phyloP scores from a whole-genome alignment of 2,113 vertebrate species.

The Sander lucioperca region DNA sequence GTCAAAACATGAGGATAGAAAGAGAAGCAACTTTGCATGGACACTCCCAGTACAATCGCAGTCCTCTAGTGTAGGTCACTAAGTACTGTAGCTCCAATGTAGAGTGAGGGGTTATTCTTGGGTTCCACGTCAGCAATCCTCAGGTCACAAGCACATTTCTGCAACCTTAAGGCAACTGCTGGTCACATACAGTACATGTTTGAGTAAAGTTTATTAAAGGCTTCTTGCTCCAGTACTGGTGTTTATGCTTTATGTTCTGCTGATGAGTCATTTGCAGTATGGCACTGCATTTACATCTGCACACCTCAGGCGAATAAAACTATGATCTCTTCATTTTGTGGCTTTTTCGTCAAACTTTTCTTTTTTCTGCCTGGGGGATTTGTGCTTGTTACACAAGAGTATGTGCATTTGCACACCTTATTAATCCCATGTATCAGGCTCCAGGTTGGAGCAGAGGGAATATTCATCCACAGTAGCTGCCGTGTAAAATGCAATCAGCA shows the following conservation, averaged over 20 bases:
- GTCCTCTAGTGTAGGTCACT: slow-evolving; percentile 24
- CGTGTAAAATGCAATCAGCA: slow-evolving; percentile 48
- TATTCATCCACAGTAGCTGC: slow-evolving; percentile 5
- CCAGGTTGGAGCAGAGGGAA: slow-evolving; percentile 31
- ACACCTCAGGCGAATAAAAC: slow-evolving; percentile 13
- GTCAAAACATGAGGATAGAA: neutral
- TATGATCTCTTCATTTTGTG: neutral
- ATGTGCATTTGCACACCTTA: slow-evolving; percentile 21
- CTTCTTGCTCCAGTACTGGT: slow-evolving; percentile 26
- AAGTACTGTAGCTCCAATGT: neutral
- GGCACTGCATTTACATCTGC: slow-evolving; percentile 17
- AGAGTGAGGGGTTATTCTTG: slow-evolving; percentile 1
- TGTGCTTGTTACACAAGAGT: neutral
- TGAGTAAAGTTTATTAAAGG: slow-evolving; percentile 62
- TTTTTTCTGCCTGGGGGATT: neutral
- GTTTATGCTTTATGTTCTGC: slow-evolving; percentile 30
- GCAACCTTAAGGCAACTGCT: slow-evolving; percentile 36
- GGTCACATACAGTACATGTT: slow-evolving; percentile 39
- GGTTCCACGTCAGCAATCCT: slow-evolving; percentile 45
- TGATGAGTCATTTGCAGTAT: slow-evolving; percentile 42
- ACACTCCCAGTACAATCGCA: slow-evolving; percentile 7
- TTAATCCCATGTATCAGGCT: slow-evolving; percentile 30
- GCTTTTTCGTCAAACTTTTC: neutral
- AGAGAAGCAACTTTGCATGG: neutral
- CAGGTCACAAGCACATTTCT: slow-evolving; percentile 63